Base-by-base conservation (phyloP, 2,113 vertebrate genomes). In the Colistium nudipinnis region DNA sequence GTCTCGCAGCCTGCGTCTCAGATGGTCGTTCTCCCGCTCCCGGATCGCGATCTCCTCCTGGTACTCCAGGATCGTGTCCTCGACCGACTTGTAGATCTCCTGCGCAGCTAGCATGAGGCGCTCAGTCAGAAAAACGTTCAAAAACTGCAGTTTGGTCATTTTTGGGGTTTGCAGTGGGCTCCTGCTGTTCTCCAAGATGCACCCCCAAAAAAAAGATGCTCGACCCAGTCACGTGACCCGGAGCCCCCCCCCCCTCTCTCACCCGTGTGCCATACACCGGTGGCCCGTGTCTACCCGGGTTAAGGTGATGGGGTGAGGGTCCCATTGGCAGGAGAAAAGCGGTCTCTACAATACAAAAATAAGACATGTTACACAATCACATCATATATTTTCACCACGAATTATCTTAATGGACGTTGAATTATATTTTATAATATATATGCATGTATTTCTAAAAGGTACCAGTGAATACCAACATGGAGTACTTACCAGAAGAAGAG, bases 31-130 rank as follows among this genome's bases (percentile, higher is more conserved):
- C 83, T 93, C 92, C 53, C 89, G 81, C 79, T 92, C 92, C 30
- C 92, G 57, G 52, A 91, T 90, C 25, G 89, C 88, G 1, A 93
- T 93, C 73, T 93, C 92, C 61, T 93, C 91, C 70, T 92, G 91
- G 64, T 92, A 93, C 76, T 93, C 91, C 59, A 89, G 61, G 39
- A 93, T 90, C 0, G 91, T 91, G 31, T 92, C 91, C 69, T 93
- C 92, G 1, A 93, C 92, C 0, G 91, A 91, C 22, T 93, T 93
- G 55, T 92, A 93, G 33, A 93, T 93, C 54, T 93, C 92, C 67
- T 93, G 92, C 11, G 92, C 92, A 3, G 91, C 92, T 20, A 92
- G 85, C 89, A 91, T 93, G 39, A 93, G 88, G 4, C 91, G 90
- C 55, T 93, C 92, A 7, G 92, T 93, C 67, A 93, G 25, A 48